Conservation (phyloP, 1,140 invertebrate genomes). For the Oryzaephilus surinamensis region DNA sequence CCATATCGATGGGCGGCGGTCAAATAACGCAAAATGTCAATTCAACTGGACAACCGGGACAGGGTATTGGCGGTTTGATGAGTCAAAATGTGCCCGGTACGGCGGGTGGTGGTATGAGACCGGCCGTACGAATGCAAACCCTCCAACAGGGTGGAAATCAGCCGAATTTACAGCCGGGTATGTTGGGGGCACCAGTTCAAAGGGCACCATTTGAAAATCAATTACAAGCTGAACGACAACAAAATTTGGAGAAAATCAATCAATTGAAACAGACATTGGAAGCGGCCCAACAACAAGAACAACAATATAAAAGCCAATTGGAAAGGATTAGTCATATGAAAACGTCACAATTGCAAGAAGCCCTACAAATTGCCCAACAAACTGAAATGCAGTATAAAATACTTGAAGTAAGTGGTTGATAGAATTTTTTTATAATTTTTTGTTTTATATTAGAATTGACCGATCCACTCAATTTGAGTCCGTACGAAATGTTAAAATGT, state of each 20-base stretch:
- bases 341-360: slow-evolving; percentile 56
- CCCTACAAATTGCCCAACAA: slow-evolving; percentile 64
- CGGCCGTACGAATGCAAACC: slow-evolving; percentile 18
- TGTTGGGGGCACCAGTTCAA: slow-evolving; percentile 28
- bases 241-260: slow-evolving; percentile 56
- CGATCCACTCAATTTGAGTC: no score
- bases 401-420: slow-evolving; percentile 45
- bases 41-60: slow-evolving; percentile 15
- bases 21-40: slow-evolving; percentile 48
- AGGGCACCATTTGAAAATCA: slow-evolving; percentile 41
- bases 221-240: slow-evolving; percentile 51
- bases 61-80: no score
- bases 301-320: slow-evolving; percentile 62
- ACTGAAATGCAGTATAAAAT: slow-evolving; percentile 67
- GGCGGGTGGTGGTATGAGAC: slow-evolving; percentile 19
- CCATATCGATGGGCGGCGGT: slow-evolving; percentile 50
- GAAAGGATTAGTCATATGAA: slow-evolving; percentile 54
- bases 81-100: slow-evolving; percentile 25
- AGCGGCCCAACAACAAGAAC: slow-evolving; percentile 63
- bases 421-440: slow-evolving; percentile 12
- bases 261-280: slow-evolving; percentile 60
- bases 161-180: no score
- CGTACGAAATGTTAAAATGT: not conserved
- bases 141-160: no score
- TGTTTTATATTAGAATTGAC: slow-evolving; percentile 9